Base-by-base conservation (phyloP, 2,888 invertebrate genomes). In the Mimachlamys varia region DNA sequence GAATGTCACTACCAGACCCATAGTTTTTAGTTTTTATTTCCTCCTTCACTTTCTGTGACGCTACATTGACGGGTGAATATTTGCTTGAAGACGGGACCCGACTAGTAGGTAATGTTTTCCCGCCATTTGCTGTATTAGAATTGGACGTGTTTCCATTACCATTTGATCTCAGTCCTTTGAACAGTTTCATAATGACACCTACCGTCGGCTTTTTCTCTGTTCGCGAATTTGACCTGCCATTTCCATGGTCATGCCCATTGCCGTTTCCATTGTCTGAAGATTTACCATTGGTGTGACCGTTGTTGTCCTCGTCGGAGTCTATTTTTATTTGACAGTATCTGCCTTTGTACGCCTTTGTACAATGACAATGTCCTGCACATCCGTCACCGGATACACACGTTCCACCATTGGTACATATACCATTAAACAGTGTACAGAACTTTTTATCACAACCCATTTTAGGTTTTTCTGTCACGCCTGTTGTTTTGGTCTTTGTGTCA, bases 131-230 rank as follows among this genome's bases (percentile, higher is more conserved):
- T 27, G 76, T 7, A 22, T 33, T 76, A 76, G 76, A 76, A 33
- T 12, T 27, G 10, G 76, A 27, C 27, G 76, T 33, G 12, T 33
- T 27, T 0, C 76, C 76, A 33, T 76, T 76, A 22, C 76, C 76
- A 33, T 76, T 76, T 12, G 33, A 7, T 13, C 76, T 27, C 0
- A 76, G 33, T 33, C 76, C 76, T 76, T 76, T 76, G 33, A 76
- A 76, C 33, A 76, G 17, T 76, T 76, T 76, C 76, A 76, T 76
- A 12, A 76, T 76, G 12, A 76, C 76, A 76, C 76, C 76, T 33
- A 76, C 33, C 7, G 76, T 27, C 33, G 76, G 76, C 22, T 76
- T 76, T 76, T 76, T 58, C 19, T 22, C 10, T 76, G 76, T 10
- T 33, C 27, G 76, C 22, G 76, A 76, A 76, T 76, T 76, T 76